phyloP scores from a whole-genome alignment of 64 coral and sea anemone species.

The Orbicella faveolata region DNA sequence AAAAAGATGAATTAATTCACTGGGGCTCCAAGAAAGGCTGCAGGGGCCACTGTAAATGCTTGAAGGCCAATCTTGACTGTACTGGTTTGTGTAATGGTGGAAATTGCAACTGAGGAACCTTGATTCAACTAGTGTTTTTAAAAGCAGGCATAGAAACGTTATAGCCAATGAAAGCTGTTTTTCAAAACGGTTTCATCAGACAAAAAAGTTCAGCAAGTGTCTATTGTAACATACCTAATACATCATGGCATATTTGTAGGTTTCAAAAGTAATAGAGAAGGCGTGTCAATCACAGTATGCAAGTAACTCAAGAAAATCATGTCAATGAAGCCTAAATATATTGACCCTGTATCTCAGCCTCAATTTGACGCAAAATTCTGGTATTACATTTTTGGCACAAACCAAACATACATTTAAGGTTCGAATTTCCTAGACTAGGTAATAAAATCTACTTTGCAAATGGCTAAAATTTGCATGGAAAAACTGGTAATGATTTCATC shows the following conservation, averaged over 20 bases:
- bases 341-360: conserved; percentile 5
- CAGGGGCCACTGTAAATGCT: not conserved
- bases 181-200: conserved; percentile 10
- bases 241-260: not conserved
- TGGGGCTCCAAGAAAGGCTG: conserved; percentile 2
- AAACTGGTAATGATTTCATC: not conserved
- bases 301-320: conserved; percentile 31
- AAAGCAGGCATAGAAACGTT: conserved; percentile 3
- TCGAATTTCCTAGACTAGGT: conserved; percentile 15
- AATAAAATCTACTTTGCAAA: not conserved
- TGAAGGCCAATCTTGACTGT: conserved; percentile 11
- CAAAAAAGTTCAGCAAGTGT: conserved; percentile 22
- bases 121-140: not conserved
- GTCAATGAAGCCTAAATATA: not conserved
- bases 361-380: not conserved
- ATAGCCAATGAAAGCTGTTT: conserved; percentile 2
- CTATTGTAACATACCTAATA: not conserved
- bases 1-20: not conserved
- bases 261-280: not conserved
- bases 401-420: not conserved
- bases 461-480: not conserved
- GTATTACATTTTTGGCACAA: no score
- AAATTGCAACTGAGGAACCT: not conserved
- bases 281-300: not conserved
- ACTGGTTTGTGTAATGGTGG: conserved; percentile 10